phyloP scores from a whole-genome alignment of 2,797 vertebrate species.

The Sebastes matsubarae region DNA sequence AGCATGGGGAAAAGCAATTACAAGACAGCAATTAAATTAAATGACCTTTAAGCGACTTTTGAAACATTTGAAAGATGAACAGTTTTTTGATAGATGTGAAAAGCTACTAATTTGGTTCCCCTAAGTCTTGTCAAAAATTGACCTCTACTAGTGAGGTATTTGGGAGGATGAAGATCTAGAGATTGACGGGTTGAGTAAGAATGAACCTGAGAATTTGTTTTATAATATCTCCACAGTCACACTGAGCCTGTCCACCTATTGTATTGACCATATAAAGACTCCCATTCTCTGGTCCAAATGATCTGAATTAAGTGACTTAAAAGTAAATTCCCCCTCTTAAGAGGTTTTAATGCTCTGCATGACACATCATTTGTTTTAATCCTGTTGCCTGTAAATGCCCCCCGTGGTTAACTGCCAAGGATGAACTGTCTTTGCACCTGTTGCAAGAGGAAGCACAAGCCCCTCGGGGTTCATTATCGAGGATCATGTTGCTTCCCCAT shows the following conservation, averaged over 20 bases:
- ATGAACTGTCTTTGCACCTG: conserved; percentile 85
- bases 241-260: conserved; percentile 8
- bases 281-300: neutral
- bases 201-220: too few species aligned
- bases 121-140: too few species aligned
- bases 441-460: conserved; percentile 83
- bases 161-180: rapidly evolving
- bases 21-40: too few species aligned
- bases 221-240: neutral
- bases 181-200: too few species aligned
- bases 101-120: too few species aligned
- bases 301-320: conserved; percentile 34
- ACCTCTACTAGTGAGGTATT: rapidly evolving
- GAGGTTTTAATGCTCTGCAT: conserved; percentile 43
- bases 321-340: conserved; percentile 20
- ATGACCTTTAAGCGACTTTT: too few species aligned
- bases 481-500: conserved; percentile 85
- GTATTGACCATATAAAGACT: conserved; percentile 8
- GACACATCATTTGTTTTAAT: conserved; percentile 74
- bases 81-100: too few species aligned
- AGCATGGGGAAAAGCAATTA: too few species aligned
- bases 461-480: conserved; percentile 81
- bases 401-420: conserved; percentile 72
- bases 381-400: conserved; percentile 78
- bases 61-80: too few species aligned